A percentile compares a stretch with the other conserved stretches of the same genome.
phyloP scores from a whole-genome alignment of 2,113 vertebrate species.

The Mormyrus lacerda region DNA sequence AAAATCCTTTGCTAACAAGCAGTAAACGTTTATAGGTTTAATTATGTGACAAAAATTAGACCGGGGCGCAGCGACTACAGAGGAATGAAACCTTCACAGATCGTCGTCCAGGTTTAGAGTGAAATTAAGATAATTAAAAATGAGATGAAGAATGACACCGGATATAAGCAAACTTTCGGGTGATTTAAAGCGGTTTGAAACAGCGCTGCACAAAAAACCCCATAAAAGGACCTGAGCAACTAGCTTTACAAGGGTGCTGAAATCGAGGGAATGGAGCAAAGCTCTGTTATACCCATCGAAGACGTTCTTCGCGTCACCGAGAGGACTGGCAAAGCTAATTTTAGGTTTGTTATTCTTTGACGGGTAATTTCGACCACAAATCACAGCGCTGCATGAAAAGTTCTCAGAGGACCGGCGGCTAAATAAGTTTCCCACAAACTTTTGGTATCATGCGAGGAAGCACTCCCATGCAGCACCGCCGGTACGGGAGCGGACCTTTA shows the following conservation, averaged over 20 bases:
- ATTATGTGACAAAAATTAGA: background rate
- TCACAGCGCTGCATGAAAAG: conserved; percentile 42
- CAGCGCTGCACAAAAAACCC: conserved; percentile 36
- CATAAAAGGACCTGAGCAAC: conserved; percentile 53
- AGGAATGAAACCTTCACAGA: background rate
- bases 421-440: conserved; percentile 55
- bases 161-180: conserved; percentile 26
- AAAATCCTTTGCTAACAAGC: background rate
- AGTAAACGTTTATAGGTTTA: background rate
- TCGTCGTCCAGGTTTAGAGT: background rate
- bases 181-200: conserved; percentile 52
- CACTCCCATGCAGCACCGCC: background rate
- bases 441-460: conserved; percentile 21
- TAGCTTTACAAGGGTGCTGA: conserved; percentile 41
- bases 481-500: background rate
- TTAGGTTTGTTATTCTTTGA: conserved; percentile 57
- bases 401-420: conserved; percentile 49
- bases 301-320: conserved; percentile 37
- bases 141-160: conserved; percentile 15
- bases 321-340: conserved; percentile 51
- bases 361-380: conserved; percentile 50
- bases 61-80: background rate
- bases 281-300: conserved; percentile 44
- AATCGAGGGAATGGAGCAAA: conserved; percentile 46
- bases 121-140: conserved; percentile 39